Evolutionary conservation across 2,888 invertebrate species (phyloP).

Genomic region (Cybosia mesomella): DNA sequence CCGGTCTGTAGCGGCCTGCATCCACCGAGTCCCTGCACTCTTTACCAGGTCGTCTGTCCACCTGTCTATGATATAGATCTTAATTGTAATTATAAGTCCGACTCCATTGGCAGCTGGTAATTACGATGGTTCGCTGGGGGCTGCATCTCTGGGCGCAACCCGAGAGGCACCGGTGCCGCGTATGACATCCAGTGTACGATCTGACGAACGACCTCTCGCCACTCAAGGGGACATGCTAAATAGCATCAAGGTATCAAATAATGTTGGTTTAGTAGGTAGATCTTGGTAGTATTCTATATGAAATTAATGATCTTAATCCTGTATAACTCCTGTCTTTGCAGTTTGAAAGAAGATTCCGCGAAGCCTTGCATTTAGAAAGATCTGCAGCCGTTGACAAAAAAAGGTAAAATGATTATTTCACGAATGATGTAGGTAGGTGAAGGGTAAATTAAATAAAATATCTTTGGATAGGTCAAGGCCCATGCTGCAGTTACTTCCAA

Average conservation of each 20-base stretch:
- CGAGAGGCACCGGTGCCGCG: slow-evolving; percentile 67
- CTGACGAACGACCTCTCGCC: slow-evolving; percentile 75
- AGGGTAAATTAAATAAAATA: no score
- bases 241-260: slow-evolving; percentile 75
- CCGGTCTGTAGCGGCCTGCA: no score
- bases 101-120: slow-evolving; percentile 32
- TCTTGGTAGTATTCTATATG: neutral
- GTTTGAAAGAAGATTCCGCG: slow-evolving; percentile 76
- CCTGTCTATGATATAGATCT: no score
- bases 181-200: slow-evolving; percentile 73
- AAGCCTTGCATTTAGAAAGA: slow-evolving; percentile 58
- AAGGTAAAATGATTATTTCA: slow-evolving; percentile 44
- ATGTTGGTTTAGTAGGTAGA: neutral
- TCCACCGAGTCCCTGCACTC: no score
- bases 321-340: slow-evolving; percentile 46
- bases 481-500: no score
- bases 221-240: slow-evolving; percentile 88
- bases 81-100: neutral
- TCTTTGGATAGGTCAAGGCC: no score
- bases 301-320: neutral
- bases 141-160: slow-evolving; percentile 72
- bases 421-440: no score
- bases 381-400: slow-evolving; percentile 51
- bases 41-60: no score
- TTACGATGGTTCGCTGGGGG: slow-evolving; percentile 67